phyloP scores from a whole-genome alignment of 1,140 invertebrate genomes.

The Homalodisca vitripennis region DNA sequence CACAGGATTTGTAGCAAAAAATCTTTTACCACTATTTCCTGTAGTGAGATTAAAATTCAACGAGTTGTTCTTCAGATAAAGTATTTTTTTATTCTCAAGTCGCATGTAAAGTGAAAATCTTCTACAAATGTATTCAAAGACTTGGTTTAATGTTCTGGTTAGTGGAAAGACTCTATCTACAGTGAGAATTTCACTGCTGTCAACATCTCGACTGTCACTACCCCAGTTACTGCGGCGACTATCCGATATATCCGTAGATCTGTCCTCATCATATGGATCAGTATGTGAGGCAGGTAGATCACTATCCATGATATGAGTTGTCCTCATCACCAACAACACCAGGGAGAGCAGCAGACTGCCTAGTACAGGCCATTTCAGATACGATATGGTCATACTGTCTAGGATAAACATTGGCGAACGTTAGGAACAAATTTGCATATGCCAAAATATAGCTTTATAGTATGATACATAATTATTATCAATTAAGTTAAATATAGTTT shows the following conservation, averaged over 20 bases:
- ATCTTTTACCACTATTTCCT: neutral
- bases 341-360: neutral
- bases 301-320: neutral
- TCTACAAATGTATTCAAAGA: neutral
- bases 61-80: neutral
- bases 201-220: neutral
- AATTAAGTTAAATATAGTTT: too few species aligned
- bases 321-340: neutral
- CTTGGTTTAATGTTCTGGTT: neutral
- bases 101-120: neutral
- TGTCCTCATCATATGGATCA: neutral
- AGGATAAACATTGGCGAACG: too few species aligned
- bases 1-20: neutral
- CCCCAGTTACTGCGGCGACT: neutral
- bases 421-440: too few species aligned
- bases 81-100: conserved; percentile 4
- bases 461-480: too few species aligned
- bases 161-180: conserved; percentile 1
- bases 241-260: neutral
- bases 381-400: too few species aligned
- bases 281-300: neutral
- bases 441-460: too few species aligned
- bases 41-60: neutral
- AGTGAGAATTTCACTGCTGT: neutral
- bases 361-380: conserved; percentile 6